Percentiles rank a stretch among this genome's conserved stretches.
These are phyloP conservation scores for Percopsis transmontana DNA, from an alignment of 2,113 vertebrate species.

Conservation along the genomic window DNA sequence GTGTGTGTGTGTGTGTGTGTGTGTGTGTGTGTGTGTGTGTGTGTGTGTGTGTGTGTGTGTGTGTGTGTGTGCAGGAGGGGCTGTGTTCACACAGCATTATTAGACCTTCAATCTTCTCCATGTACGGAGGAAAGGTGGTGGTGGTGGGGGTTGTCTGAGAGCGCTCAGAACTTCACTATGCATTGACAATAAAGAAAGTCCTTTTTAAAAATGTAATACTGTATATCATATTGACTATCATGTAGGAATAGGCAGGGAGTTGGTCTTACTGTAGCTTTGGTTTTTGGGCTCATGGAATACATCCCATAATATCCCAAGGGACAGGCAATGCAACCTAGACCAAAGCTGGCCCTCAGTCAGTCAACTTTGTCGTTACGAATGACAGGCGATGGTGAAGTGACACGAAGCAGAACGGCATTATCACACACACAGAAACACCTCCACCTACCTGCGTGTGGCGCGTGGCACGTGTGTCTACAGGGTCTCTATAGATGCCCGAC, in stretches of 20 bases:
- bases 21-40: not conserved
- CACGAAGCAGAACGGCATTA: not conserved
- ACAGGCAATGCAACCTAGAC: slow-evolving; percentile 3
- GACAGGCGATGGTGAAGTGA: slow-evolving; percentile 21
- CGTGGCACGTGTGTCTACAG: slow-evolving; percentile 3
- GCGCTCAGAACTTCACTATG: too few species aligned
- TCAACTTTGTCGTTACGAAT: slow-evolving; percentile 10
- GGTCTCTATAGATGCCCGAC: slow-evolving; percentile 19
- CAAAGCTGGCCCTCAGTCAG: not conserved
- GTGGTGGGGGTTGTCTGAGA: too few species aligned
- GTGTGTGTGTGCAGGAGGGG: slow-evolving; percentile 15
- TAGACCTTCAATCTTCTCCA: slow-evolving; percentile 33
- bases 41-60: slow-evolving; percentile 18
- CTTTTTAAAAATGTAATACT: slow-evolving; percentile 3
- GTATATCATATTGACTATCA: slow-evolving; percentile 13
- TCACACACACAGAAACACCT: not conserved
- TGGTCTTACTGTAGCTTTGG: slow-evolving; percentile 4
- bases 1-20: slow-evolving; percentile 12
- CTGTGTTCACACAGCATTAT: slow-evolving; percentile 39
- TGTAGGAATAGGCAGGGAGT: not conserved
- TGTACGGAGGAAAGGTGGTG: slow-evolving; percentile 15
- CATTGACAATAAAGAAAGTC: slow-evolving; percentile 24
- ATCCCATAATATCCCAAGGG: not conserved
- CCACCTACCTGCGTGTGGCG: slow-evolving; percentile 3
- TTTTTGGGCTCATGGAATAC: slow-evolving; percentile 7